A percentile compares a stretch with the other conserved stretches of the same genome.
phyloP scores from a whole-genome alignment of 2,888 invertebrate genomes.

The Napeogenes inachia region DNA sequence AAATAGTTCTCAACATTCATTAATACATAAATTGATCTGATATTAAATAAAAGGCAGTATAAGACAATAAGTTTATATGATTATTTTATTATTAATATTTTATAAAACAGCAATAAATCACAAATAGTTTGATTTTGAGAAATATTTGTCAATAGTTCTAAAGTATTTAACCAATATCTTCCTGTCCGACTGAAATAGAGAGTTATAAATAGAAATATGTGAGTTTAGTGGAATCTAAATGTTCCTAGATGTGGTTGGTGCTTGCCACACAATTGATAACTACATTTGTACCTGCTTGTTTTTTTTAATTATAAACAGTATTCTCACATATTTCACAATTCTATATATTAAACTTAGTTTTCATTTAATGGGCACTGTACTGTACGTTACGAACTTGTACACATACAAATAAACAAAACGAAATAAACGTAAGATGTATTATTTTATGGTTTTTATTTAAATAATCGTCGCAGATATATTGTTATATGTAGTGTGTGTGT shows the following conservation, averaged over 20 bases:
- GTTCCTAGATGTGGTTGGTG: conserved; percentile 6
- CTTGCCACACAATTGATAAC: background rate
- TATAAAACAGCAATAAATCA: background rate
- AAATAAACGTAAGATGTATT: too few species aligned
- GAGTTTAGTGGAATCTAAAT: conserved; percentile 28
- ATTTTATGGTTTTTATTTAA: too few species aligned
- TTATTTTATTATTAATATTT: background rate
- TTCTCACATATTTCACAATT: conserved; percentile 3
- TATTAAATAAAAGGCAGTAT: background rate
- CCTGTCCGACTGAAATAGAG: conserved; percentile 57
- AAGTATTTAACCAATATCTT: conserved; percentile 33
- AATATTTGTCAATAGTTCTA: too few species aligned
- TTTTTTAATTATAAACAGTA: background rate
- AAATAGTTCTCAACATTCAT: background rate
- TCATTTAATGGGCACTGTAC: conserved; percentile 12
- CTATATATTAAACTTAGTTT: background rate
- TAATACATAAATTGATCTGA: background rate
- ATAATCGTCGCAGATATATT: too few species aligned
- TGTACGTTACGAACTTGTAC: conserved; percentile 6
- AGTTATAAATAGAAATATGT: conserved; percentile 40
- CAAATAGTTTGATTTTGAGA: too few species aligned
- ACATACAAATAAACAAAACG: conserved; percentile 5
- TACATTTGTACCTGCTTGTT: conserved; percentile 7
- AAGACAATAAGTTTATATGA: conserved; percentile 1
- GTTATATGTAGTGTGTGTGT: too few species aligned